These are phyloP conservation scores for Drosophila diplacantha DNA, from an alignment of 2,888 invertebrate species.

Conservation along the genomic window DNA sequence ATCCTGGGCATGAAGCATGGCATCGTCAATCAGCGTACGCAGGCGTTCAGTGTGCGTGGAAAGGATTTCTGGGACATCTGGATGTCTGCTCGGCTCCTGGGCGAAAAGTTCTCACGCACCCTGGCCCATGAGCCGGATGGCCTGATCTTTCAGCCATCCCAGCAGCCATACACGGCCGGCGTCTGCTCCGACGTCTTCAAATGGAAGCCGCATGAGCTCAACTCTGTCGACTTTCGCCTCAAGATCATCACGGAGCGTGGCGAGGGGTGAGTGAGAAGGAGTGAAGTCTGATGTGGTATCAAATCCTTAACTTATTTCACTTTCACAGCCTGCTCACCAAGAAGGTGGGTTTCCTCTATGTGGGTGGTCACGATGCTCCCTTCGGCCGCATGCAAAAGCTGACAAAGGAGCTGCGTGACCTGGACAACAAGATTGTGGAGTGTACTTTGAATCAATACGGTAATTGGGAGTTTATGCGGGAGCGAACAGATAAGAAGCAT, in stretches of 20 bases:
- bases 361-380: slow-evolving; percentile 84
- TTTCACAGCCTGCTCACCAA: slow-evolving; percentile 81
- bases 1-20: slow-evolving; percentile 87
- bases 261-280: slow-evolving; percentile 81
- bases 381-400: slow-evolving; percentile 85
- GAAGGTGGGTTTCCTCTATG: slow-evolving; percentile 87
- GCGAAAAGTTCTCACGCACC: slow-evolving; percentile 90
- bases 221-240: slow-evolving; percentile 96
- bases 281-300: slow-evolving; percentile 75
- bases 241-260: slow-evolving; percentile 87
- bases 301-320: neutral
- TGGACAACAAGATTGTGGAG: slow-evolving; percentile 97
- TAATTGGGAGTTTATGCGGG: slow-evolving; percentile 95
- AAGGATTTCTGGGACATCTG: slow-evolving; percentile 95
- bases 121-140: slow-evolving; percentile 98
- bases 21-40: slow-evolving; percentile 84
- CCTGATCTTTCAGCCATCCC: slow-evolving; percentile 96
- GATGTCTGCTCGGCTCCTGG: slow-evolving; percentile 83
- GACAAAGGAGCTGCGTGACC: slow-evolving; percentile 86
- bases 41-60: slow-evolving; percentile 93
- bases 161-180: slow-evolving; percentile 91
- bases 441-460: slow-evolving; percentile 87
- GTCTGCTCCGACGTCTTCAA: slow-evolving; percentile 91
- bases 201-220: slow-evolving; percentile 97
- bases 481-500: slow-evolving; percentile 96